phyloP scores from a whole-genome alignment of 2,113 vertebrate species.

The Myrmecobius fasciatus region DNA sequence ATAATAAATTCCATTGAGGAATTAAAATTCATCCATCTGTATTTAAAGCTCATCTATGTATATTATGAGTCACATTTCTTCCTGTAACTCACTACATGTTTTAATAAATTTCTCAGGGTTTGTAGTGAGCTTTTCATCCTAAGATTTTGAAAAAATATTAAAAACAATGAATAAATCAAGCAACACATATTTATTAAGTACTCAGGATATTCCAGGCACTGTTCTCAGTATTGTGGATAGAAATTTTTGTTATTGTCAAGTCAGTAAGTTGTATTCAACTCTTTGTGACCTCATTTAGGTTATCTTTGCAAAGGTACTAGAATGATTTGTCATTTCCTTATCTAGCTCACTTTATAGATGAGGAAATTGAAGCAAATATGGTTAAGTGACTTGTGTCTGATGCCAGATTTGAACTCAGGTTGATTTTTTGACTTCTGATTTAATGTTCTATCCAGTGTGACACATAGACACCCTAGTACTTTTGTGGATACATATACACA shows the following conservation, averaged over 20 bases:
- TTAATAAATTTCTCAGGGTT: slow-evolving; percentile 46
- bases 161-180: slow-evolving; percentile 8
- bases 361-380: background rate
- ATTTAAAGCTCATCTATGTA: slow-evolving; percentile 19
- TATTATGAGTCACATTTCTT: background rate
- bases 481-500: background rate
- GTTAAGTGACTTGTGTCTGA: background rate
- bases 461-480: background rate
- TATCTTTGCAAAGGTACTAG: background rate
- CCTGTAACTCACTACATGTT: slow-evolving; percentile 24
- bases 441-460: background rate
- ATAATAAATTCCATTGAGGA: slow-evolving; percentile 30
- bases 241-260: background rate
- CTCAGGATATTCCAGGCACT: background rate
- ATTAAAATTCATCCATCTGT: slow-evolving; percentile 32
- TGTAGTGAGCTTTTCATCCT: slow-evolving; percentile 10
- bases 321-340: background rate
- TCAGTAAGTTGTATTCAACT: background rate
- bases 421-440: background rate
- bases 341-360: background rate
- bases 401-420: background rate
- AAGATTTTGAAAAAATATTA: slow-evolving; percentile 30
- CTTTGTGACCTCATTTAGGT: background rate
- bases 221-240: background rate
- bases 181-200: background rate